Percentiles rank a stretch among this genome's conserved stretches.
These are phyloP conservation scores for Ceriagrion tenellum DNA, from an alignment of 2,888 invertebrate species.

Conservation along the genomic window DNA sequence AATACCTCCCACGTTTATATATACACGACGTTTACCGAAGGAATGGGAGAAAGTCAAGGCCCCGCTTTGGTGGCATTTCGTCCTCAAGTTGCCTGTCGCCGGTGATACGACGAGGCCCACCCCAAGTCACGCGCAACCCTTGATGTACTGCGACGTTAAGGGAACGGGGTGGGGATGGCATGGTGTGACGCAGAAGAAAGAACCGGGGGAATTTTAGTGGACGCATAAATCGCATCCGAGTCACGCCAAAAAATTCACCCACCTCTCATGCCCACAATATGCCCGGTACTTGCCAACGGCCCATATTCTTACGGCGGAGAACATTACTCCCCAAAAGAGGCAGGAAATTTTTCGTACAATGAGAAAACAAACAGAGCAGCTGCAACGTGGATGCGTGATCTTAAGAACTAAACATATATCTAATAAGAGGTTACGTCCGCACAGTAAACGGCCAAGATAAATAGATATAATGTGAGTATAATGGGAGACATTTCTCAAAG, in stretches of 20 bases:
- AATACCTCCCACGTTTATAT: not conserved
- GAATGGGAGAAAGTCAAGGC: conserved; percentile 28
- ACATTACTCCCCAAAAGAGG: no score
- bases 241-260: not conserved
- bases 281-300: no score
- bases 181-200: not conserved
- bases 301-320: no score
- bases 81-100: not conserved
- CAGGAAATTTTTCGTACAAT: no score
- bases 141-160: not conserved
- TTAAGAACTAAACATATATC: not conserved
- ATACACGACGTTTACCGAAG: not conserved
- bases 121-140: not conserved
- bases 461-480: not conserved
- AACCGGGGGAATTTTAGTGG: not conserved
- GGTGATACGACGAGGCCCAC: not conserved
- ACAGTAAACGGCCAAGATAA: not conserved
- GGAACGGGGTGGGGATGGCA: not conserved
- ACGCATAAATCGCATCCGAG: not conserved
- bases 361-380: not conserved
- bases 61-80: not conserved
- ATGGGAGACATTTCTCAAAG: no score
- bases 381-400: not conserved
- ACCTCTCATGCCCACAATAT: no score
- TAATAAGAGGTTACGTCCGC: not conserved